Conservation (phyloP, 2,113 vertebrate species). For the Ictalurus punctatus region DNA sequence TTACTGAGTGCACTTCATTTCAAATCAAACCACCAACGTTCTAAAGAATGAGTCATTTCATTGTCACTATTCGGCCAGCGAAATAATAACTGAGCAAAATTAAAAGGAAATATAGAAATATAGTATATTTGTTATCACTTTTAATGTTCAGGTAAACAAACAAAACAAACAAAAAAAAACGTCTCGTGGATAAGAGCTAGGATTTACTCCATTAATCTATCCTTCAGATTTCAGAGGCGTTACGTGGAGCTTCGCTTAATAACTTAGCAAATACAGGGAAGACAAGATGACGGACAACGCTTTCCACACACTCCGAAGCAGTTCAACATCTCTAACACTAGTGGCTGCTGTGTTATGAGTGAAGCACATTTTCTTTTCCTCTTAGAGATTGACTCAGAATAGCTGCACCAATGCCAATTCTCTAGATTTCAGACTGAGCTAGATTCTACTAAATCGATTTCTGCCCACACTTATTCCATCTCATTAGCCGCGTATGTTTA, state of each 20-base stretch:
- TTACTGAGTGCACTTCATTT: not conserved
- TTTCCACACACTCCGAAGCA: not conserved
- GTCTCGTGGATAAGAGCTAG: not conserved
- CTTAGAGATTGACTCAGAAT: constrained; percentile 7
- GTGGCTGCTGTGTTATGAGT: not conserved
- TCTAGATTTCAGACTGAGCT: not conserved
- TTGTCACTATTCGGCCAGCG: not conserved
- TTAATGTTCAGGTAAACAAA: not conserved
- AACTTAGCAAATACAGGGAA: not conserved
- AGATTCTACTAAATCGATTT: constrained; percentile 5
- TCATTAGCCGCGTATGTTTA: not conserved
- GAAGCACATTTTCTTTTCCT: not conserved
- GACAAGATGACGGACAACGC: not conserved
- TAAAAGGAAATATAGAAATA: not conserved
- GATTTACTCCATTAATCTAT: not conserved
- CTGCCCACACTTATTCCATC: not conserved
- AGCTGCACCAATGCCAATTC: not conserved
- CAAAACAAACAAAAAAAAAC: not conserved
- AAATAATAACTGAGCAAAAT: not conserved
- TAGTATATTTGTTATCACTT: not conserved
- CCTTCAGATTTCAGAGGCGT: not conserved
- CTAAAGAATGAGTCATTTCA: not conserved
- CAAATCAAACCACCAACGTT: not conserved
- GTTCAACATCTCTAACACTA: not conserved
- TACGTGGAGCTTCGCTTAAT: not conserved